Evolutionary conservation across 2,797 vertebrate genomes (phyloP).

Genomic region (Schizopygopsis pylzovi): DNA sequence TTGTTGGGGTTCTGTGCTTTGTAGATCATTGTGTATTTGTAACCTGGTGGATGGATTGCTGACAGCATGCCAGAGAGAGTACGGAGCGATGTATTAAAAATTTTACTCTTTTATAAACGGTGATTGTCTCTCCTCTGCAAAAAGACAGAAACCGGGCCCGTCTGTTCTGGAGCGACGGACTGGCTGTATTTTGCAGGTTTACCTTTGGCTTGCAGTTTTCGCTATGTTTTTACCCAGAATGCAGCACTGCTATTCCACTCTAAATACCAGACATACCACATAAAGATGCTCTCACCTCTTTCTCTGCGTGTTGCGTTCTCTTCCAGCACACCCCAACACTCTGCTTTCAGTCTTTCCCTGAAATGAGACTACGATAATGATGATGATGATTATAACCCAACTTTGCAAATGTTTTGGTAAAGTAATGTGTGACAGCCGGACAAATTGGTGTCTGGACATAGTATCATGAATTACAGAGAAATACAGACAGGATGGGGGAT

Average conservation of each 20-base stretch:
- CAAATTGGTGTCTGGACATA: slow-evolving; percentile 18
- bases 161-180: slow-evolving; percentile 6
- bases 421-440: slow-evolving; percentile 28
- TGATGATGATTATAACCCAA: slow-evolving; percentile 35
- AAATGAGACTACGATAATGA: neutral
- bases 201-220: slow-evolving; percentile 24
- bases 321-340: slow-evolving; percentile 52
- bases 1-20: slow-evolving; percentile 49
- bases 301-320: slow-evolving; percentile 50
- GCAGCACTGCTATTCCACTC: slow-evolving; percentile 44
- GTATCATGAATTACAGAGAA: slow-evolving; percentile 39
- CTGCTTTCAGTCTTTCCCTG: slow-evolving; percentile 51
- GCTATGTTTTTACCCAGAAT: slow-evolving; percentile 29
- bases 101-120: neutral
- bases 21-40: slow-evolving; percentile 41
- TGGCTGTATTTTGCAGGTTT: slow-evolving; percentile 38
- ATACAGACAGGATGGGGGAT: slow-evolving; percentile 51
- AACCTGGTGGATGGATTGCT: slow-evolving; percentile 16
- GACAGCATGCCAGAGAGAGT: slow-evolving; percentile 27
- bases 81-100: slow-evolving; percentile 20
- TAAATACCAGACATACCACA: slow-evolving; percentile 27
- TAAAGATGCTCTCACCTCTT: slow-evolving; percentile 43
- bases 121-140: slow-evolving; percentile 27
- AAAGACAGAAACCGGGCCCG: slow-evolving; percentile 3
- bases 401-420: slow-evolving; percentile 52